phyloP scores from a whole-genome alignment of 2,797 vertebrate genomes.

The Clarias fuscus region DNA sequence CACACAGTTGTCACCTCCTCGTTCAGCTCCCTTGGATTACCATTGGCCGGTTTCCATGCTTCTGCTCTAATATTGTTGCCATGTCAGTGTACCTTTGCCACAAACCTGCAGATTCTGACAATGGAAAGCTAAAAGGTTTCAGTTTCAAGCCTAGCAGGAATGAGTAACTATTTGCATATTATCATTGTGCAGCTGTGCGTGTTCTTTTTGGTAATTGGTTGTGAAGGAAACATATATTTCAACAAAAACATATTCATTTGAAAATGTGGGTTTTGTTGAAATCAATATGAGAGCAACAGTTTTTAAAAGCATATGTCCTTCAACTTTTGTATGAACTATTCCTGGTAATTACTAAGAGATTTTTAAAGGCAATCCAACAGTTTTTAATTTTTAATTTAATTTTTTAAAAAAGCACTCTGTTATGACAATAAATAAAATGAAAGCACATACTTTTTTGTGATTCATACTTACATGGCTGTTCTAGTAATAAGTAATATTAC shows the following conservation, averaged over 20 bases:
- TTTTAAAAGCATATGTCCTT: background rate
- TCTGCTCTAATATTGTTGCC: constrained; percentile 13
- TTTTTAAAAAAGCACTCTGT: background rate
- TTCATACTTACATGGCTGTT: background rate
- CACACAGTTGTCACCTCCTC: constrained; percentile 27
- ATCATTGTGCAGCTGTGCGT: background rate
- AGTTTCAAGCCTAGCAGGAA: background rate
- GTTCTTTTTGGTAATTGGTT: background rate
- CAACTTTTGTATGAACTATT: background rate
- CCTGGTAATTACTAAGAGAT: background rate
- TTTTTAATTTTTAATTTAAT: background rate
- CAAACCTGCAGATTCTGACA: background rate
- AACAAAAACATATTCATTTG: background rate
- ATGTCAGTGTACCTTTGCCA: background rate
- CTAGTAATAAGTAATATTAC: background rate
- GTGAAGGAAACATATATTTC: background rate
- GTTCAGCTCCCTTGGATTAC: constrained; percentile 36
- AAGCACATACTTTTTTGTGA: background rate
- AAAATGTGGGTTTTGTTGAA: background rate
- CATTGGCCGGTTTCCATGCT: background rate
- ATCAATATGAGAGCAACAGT: background rate
- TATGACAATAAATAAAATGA: background rate
- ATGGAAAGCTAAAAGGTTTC: background rate
- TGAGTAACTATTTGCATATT: background rate
- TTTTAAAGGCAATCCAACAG: background rate